These are phyloP conservation scores for Hemiscyllium ocellatum DNA, from an alignment of 2,113 vertebrate genomes.

Conservation along the genomic window DNA sequence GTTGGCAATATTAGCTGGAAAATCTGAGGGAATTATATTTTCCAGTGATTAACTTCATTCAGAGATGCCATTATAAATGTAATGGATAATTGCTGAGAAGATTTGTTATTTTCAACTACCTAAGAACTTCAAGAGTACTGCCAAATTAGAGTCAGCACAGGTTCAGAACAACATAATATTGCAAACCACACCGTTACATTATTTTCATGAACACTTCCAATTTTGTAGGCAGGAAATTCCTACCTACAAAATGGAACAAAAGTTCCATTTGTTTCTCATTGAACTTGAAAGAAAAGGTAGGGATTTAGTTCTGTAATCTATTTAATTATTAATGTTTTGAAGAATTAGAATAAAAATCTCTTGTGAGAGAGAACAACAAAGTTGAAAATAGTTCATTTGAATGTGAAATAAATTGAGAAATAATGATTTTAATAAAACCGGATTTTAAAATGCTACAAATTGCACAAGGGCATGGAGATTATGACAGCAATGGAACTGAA, in stretches of 20 bases:
- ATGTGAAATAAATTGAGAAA: background rate
- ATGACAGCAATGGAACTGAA: too few species aligned
- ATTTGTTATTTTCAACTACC: background rate
- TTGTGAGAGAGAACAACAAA: background rate
- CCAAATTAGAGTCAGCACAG: background rate
- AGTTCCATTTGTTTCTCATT: background rate
- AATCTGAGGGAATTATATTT: background rate
- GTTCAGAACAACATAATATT: background rate
- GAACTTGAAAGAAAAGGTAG: background rate
- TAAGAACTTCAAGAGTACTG: background rate
- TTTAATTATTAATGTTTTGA: background rate
- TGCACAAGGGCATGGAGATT: background rate
- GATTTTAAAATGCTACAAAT: background rate
- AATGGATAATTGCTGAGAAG: background rate
- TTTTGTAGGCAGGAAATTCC: background rate
- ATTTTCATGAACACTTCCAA: background rate
- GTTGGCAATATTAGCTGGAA: background rate
- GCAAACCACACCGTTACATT: background rate
- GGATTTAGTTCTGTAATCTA: background rate
- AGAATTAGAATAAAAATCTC: background rate
- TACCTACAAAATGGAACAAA: too few species aligned
- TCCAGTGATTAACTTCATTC: background rate
- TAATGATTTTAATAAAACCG: background rate
- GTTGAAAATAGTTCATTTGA: background rate
- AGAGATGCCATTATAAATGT: background rate